These are phyloP conservation scores for Hyposoter didymator DNA, from an alignment of 2,888 invertebrate genomes.

Conservation along the genomic window DNA sequence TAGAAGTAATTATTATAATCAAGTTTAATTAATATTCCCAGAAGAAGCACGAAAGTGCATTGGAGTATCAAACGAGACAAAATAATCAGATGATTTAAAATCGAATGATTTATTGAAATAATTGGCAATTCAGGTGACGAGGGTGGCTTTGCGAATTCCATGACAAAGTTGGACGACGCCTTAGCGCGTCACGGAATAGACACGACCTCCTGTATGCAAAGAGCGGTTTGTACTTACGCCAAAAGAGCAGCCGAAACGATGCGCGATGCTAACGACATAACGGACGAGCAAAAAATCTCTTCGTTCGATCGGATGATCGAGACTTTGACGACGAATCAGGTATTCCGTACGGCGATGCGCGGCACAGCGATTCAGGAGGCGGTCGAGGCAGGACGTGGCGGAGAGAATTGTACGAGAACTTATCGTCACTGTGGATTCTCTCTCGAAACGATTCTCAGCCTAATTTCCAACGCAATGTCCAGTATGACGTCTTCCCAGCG, in stretches of 20 bases:
- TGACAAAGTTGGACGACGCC: slow-evolving; percentile 85
- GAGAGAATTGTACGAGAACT: slow-evolving; percentile 82
- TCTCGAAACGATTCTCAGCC: slow-evolving; percentile 80
- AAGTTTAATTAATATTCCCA: not conserved
- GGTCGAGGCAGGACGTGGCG: slow-evolving; percentile 84
- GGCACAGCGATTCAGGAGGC: slow-evolving; percentile 86
- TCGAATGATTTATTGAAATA: not conserved
- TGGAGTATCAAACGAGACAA: not conserved
- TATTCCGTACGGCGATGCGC: slow-evolving; percentile 82
- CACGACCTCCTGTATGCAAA: slow-evolving; percentile 87
- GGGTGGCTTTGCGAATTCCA: slow-evolving; percentile 87
- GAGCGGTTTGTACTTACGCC: slow-evolving; percentile 88
- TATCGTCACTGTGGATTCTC: slow-evolving; percentile 85
- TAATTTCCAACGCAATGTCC: slow-evolving; percentile 78
- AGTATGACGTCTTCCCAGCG: slow-evolving; percentile 63
- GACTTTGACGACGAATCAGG: slow-evolving; percentile 79
- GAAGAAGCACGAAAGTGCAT: not conserved
- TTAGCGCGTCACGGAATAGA: slow-evolving; percentile 87
- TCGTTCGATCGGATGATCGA: slow-evolving; percentile 79
- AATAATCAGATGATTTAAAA: not conserved
- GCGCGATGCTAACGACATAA: slow-evolving; percentile 70
- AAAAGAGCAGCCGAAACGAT: slow-evolving; percentile 86
- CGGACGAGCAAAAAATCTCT: slow-evolving; percentile 73
- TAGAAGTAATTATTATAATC: slow-evolving; percentile 87
- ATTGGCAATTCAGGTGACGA: slow-evolving; percentile 85